Evolutionary conservation across 2,113 vertebrate genomes (phyloP), one percentile per base, ranked within the genome.

Genomic region (Myotis davidii): DNA sequence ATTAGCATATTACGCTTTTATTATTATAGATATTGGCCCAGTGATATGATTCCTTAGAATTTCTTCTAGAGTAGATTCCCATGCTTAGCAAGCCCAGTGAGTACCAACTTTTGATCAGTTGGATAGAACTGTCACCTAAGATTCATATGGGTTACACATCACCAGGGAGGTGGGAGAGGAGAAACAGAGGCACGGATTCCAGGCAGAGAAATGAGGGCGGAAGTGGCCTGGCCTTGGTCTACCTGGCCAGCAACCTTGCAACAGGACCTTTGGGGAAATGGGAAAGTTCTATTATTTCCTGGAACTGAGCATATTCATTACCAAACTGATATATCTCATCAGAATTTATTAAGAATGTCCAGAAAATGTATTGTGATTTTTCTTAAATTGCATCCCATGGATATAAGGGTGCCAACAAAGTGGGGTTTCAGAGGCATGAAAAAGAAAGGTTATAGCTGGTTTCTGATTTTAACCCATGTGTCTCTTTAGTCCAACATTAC

Each of bases 141-240:
- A 79, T 16, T 79, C 78, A 76, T 21, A 73, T 39, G 9, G 56
- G 17, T 6, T 12, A 8, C 0, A 4, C 23, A 8, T 10, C 5
- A 23, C n/a, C 11, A 25, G 20, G 6, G 2, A 27, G 2, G 0
- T 23, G 27, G 9, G 32, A 74, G 4, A 32, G 20, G 27, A 77
- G 29, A 42, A 67, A 77, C 0, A 52, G 9, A 69, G 78, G 20
- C 16, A 32, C 17, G 16, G 39, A 17, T 67, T 83, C 29, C 14
- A 20, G 29, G 32, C 2, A 2, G 12, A 21, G 3, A 34, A 83
- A 54, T 3, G 20, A 42, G 17, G 27, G 13, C 25, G 9, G 29
- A 32, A 70, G 34, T 32, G 27, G 27, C 20, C 16, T 29, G 0
- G 3, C 0, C 42, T 12, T 0, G 2, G 7, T 45, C 39, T 54